Evolutionary conservation across 2,797 vertebrate genomes (phyloP).

Genomic region (Tachyglossus aculeatus): DNA sequence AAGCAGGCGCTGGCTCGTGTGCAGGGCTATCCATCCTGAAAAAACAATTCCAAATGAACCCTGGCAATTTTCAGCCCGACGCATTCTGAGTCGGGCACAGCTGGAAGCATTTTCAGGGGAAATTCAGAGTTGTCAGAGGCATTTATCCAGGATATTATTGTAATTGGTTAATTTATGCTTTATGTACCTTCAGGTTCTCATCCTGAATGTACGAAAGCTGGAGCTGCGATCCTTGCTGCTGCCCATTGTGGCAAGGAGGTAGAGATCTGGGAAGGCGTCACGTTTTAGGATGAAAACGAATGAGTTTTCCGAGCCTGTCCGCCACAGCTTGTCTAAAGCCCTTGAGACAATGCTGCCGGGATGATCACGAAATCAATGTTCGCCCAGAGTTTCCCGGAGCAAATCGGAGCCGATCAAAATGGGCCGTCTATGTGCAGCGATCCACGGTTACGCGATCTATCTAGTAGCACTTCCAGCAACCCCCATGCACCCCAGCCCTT

Average conservation of each 20-base stretch:
- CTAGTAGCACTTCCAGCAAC: not conserved
- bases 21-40: conserved; percentile 20
- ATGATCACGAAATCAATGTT: not conserved
- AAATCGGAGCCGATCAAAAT: not conserved
- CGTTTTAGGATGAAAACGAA: not conserved
- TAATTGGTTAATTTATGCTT: conserved; percentile 70
- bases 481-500: not conserved
- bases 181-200: conserved; percentile 56
- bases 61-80: not conserved
- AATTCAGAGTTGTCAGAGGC: conserved; percentile 66
- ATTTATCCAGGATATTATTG: conserved; percentile 61
- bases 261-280: not conserved
- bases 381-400: not conserved
- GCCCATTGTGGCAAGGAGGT: not conserved
- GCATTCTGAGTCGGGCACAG: conserved; percentile 56
- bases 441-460: rapidly evolving
- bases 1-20: conserved; percentile 35
- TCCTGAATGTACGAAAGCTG: not conserved
- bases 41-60: conserved; percentile 42
- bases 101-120: conserved; percentile 69
- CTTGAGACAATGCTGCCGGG: not conserved
- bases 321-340: rapidly evolving
- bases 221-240: not conserved
- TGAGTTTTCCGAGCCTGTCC: not conserved
- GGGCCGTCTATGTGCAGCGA: not conserved